Evolutionary conservation across 2,797 vertebrate genomes (phyloP).

Genomic region (Iguana delicatissima): DNA sequence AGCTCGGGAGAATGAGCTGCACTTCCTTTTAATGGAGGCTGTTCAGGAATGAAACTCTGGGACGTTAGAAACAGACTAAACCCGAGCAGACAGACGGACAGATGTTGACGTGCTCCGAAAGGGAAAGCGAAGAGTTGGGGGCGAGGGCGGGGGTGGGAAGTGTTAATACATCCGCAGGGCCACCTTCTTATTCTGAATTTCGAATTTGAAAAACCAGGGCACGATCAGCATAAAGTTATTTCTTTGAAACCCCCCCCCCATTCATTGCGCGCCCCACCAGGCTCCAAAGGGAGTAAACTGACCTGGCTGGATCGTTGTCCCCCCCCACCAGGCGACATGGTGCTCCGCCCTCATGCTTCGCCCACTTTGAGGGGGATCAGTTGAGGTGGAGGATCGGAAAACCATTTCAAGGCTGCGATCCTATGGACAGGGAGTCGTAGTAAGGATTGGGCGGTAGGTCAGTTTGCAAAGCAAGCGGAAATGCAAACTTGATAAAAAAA

Average conservation of each 20-base stretch:
- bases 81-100: background rate
- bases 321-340: background rate
- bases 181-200: background rate
- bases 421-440: no score
- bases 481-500: background rate
- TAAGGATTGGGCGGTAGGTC: background rate
- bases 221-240: background rate
- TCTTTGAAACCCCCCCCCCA: background rate
- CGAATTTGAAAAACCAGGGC: background rate
- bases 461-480: background rate
- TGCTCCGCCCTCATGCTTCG: background rate
- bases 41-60: background rate
- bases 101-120: background rate
- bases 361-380: no score
- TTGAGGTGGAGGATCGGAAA: background rate
- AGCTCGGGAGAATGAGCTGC: background rate
- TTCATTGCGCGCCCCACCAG: no score
- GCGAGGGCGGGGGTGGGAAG: no score
- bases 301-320: background rate
- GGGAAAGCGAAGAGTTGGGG: background rate
- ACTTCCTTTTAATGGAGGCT: background rate
- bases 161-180: background rate
- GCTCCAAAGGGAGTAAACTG: background rate
- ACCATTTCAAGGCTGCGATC: background rate
- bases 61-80: background rate